These are phyloP conservation scores for Danionella cerebrum DNA, from an alignment of 2,113 vertebrate genomes.

Conservation along the genomic window DNA sequence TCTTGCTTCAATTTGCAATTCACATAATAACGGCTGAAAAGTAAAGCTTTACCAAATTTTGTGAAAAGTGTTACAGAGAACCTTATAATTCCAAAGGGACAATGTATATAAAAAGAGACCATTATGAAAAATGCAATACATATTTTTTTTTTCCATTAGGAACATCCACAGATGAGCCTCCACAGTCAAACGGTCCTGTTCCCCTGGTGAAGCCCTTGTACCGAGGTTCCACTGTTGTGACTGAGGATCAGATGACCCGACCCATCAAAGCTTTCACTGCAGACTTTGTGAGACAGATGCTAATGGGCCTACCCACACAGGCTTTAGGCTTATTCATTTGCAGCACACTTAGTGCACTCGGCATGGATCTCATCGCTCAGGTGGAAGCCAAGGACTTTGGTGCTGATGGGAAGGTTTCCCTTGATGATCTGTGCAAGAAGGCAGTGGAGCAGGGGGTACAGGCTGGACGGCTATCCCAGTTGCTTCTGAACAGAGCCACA, in stretches of 20 bases:
- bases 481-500: slow-evolving; percentile 87
- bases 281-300: slow-evolving; percentile 90
- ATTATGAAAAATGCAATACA: too few species aligned
- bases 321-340: slow-evolving; percentile 86
- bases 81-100: too few species aligned
- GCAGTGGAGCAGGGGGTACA: slow-evolving; percentile 89
- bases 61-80: too few species aligned
- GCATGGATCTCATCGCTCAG: slow-evolving; percentile 85
- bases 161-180: slow-evolving; percentile 68
- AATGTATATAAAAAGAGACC: too few species aligned
- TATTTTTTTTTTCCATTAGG: slow-evolving; percentile 37
- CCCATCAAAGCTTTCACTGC: slow-evolving; percentile 96
- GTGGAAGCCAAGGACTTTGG: slow-evolving; percentile 96
- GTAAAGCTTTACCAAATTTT: too few species aligned
- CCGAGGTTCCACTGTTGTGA: slow-evolving; percentile 79
- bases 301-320: slow-evolving; percentile 93
- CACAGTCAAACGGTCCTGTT: slow-evolving; percentile 81
- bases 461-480: slow-evolving; percentile 75
- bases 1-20: too few species aligned
- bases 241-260: slow-evolving; percentile 93
- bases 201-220: slow-evolving; percentile 78
- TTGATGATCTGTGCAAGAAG: slow-evolving; percentile 94
- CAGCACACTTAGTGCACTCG: slow-evolving; percentile 86
- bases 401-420: slow-evolving; percentile 88
- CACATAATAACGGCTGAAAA: too few species aligned